These are phyloP conservation scores for Platyscapa corneri DNA, from an alignment of 1,140 invertebrate genomes.

Conservation along the genomic window DNA sequence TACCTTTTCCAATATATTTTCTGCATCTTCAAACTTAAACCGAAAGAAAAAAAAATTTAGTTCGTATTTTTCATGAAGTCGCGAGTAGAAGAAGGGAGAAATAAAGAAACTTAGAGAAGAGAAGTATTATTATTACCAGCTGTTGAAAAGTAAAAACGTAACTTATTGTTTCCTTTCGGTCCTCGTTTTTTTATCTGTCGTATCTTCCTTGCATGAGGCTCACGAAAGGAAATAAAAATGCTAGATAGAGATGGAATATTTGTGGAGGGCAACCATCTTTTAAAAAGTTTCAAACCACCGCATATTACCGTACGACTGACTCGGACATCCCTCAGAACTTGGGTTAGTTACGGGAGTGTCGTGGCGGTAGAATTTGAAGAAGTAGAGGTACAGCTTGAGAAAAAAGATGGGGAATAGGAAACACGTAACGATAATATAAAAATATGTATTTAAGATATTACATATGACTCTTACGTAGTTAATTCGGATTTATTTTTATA, in stretches of 20 bases:
- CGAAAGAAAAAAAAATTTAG: not conserved
- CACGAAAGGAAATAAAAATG: not conserved
- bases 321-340: slow-evolving; percentile 68
- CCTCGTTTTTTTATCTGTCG: not conserved
- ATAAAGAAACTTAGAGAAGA: slow-evolving; percentile 5
- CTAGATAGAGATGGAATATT: not conserved
- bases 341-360: slow-evolving; percentile 58
- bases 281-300: slow-evolving; percentile 38
- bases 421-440: not conserved
- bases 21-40: not conserved
- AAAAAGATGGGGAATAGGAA: not conserved
- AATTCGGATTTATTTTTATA: slow-evolving; percentile 28
- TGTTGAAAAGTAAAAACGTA: slow-evolving; percentile 40
- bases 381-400: not conserved
- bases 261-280: slow-evolving; percentile 48
- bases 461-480: not conserved
- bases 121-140: slow-evolving; percentile 37
- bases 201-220: not conserved
- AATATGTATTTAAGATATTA: not conserved
- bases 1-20: not conserved
- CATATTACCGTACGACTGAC: slow-evolving; percentile 24
- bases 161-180: slow-evolving; percentile 34
- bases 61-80: not conserved
- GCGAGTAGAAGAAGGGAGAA: not conserved
- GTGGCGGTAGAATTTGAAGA: slow-evolving; percentile 12